Evolutionary conservation across 1,140 invertebrate genomes (phyloP).

Genomic region (Platyscapa corneri): DNA sequence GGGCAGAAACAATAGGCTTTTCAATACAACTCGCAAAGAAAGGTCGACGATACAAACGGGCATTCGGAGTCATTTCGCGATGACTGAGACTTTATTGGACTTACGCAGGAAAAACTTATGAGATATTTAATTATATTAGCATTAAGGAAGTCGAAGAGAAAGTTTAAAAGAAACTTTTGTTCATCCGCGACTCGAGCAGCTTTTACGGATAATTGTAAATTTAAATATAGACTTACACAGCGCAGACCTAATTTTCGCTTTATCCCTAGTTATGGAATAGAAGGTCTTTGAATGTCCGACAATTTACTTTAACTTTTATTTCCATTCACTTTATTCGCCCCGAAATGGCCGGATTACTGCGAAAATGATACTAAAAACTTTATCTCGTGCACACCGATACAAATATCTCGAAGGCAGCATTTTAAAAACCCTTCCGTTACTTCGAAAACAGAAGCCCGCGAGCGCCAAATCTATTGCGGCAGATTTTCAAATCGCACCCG

Average conservation of each 20-base stretch:
- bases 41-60: too few species aligned
- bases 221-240: conserved; percentile 24
- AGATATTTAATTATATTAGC: not conserved
- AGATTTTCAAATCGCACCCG: too few species aligned
- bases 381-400: too few species aligned
- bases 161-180: conserved; percentile 14
- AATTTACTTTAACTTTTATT: conserved; percentile 32
- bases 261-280: conserved; percentile 22
- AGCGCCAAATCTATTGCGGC: too few species aligned
- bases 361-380: not conserved
- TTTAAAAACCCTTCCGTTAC: too few species aligned
- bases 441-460: too few species aligned
- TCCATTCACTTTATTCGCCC: conserved; percentile 1
- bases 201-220: conserved; percentile 32
- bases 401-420: too few species aligned
- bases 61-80: not conserved
- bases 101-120: not conserved
- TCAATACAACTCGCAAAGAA: too few species aligned
- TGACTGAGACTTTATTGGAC: not conserved
- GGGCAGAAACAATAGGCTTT: too few species aligned
- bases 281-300: conserved; percentile 2
- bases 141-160: not conserved
- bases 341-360: not conserved
- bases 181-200: not conserved
- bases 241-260: conserved; percentile 24